Conservation (phyloP, 37 sponge, comb jelly and placozoan species). For the Crambe crambe region DNA sequence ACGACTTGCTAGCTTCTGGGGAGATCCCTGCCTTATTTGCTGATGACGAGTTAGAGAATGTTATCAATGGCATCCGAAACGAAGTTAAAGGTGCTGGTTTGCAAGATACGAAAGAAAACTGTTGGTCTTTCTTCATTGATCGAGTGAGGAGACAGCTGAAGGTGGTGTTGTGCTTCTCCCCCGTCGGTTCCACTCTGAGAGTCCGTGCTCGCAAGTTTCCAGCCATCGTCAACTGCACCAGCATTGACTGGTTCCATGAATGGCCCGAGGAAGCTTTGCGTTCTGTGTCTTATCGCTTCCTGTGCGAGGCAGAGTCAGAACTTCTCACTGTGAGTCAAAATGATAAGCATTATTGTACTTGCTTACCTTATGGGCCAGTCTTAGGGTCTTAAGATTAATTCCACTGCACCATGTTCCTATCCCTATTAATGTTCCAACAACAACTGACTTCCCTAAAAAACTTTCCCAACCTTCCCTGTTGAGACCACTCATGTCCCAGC, state of each 20-base stretch:
- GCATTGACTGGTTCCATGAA: conserved; percentile 99
- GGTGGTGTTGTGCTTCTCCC: conserved; percentile 98
- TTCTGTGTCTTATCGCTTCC: conserved; percentile 90
- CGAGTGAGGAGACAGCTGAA: conserved; percentile 94
- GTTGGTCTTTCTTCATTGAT: conserved; percentile 98
- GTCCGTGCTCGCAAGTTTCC: conserved; percentile 97
- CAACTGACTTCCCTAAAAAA: no score
- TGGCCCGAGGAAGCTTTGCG: conserved; percentile 97
- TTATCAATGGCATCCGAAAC: conserved; percentile 84
- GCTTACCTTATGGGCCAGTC: not conserved
- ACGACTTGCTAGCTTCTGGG: conserved; percentile 93
- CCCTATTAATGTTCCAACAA: no score
- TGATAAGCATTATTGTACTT: not conserved
- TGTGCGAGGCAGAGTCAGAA: conserved; percentile 78
- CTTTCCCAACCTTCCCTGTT: no score
- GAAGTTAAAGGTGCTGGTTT: conserved; percentile 96
- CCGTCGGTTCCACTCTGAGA: conserved; percentile 93
- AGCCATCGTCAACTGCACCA: conserved; percentile 95
- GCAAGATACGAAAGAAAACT: conserved; percentile 93
- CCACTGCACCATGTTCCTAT: not conserved
- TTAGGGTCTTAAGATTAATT: not conserved
- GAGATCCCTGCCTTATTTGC: conserved; percentile 96
- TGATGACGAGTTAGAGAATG: conserved; percentile 90
- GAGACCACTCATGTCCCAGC: no score
- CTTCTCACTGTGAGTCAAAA: conserved; percentile 26